Evolutionary conservation across 2,797 vertebrate species (phyloP), one percentile per base, ranked within the genome.

Genomic region (Delichon dasypus): DNA sequence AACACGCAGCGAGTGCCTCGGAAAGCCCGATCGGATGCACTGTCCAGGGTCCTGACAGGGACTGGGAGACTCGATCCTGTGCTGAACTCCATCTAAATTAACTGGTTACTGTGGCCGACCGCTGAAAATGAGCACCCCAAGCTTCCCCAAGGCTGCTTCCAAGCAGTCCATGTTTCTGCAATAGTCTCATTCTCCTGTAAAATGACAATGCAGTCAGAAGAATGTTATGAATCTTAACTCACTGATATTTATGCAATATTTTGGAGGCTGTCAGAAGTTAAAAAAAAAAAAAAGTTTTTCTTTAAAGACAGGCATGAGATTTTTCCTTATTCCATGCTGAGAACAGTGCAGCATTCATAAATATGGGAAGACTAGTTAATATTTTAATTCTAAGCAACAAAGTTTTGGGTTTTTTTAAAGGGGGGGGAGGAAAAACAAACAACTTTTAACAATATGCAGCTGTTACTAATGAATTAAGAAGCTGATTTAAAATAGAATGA

Each of bases 1-100:
- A n/a, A 19, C 0, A 11, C 0, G 3, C 25, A 0, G 19, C 1
- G 0, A 21, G 50, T 0, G 34, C n/a, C 34, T 3, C 1, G 2
- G 16, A 3, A 2, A 3, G 6, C 4, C 3, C 4, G 3, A 1
- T 2, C 6, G 2, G 7, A 0, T 9, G 29, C 61, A 11, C 78
- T 93, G 81, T 86, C 88, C 81, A 27, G 38, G 74, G 90, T 77
- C 4, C 78, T 74, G 71, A 21, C 16, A 3, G 1, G 6, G 1
- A 1, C 1, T 2, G 9, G 5, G 2, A 5, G 0, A 1, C 27
- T 48, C 11, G 1, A 4, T n/a, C n/a, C 40, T 6, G 17, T 32
- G 0, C 11, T 0, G 19, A 20, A 4, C 15, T 47, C 15, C 11
- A 0, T 1, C 5, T 3, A 15, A 80, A 51, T 5, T 5, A 7